Percentiles rank a stretch among this genome's conserved stretches.
These are phyloP conservation scores for Theonella swinhoei DNA, from an alignment of 37 sponge, comb jelly and placozoan genomes.

Conservation along the genomic window DNA sequence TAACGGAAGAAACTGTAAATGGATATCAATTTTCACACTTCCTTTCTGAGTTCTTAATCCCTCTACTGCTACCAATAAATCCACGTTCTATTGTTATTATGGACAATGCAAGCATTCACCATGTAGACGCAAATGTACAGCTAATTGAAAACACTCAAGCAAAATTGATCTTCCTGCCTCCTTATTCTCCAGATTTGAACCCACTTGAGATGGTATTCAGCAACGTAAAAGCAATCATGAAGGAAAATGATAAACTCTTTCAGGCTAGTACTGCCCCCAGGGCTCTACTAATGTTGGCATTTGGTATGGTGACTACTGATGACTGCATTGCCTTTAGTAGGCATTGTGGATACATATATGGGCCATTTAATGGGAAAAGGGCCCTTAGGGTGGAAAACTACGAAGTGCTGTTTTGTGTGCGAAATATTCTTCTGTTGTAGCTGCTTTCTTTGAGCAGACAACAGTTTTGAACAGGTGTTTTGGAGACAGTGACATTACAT, in stretches of 20 bases:
- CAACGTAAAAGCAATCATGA: slow-evolving; percentile 6
- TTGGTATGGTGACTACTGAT: slow-evolving; percentile 10
- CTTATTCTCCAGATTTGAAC: slow-evolving; percentile 33
- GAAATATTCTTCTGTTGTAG: too few relatives aligned
- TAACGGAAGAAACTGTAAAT: slow-evolving; percentile 16
- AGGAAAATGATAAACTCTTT: slow-evolving; percentile 14
- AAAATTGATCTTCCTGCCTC: slow-evolving; percentile 9
- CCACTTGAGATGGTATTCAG: slow-evolving; percentile 14
- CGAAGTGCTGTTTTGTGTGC: too few relatives aligned
- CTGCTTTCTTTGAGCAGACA: too few relatives aligned
- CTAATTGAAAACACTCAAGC: slow-evolving; percentile 25
- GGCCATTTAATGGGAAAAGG: too few relatives aligned
- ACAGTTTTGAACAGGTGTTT: too few relatives aligned
- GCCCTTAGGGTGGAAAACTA: too few relatives aligned
- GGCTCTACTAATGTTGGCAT: neutral
- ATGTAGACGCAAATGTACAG: neutral
- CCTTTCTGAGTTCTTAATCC: neutral
- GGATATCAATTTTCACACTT: slow-evolving; percentile 3
- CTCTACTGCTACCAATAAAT: slow-evolving; percentile 11
- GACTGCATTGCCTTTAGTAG: slow-evolving; percentile 1
- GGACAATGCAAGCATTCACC: slow-evolving; percentile 28
- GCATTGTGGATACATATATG: slow-evolving; percentile 19
- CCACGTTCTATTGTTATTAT: slow-evolving; percentile 11
- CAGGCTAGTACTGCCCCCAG: neutral
- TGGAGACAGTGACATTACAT: too few relatives aligned